Conservation (phyloP, 2,797 vertebrate species). For the Pagetopsis macropterus region DNA sequence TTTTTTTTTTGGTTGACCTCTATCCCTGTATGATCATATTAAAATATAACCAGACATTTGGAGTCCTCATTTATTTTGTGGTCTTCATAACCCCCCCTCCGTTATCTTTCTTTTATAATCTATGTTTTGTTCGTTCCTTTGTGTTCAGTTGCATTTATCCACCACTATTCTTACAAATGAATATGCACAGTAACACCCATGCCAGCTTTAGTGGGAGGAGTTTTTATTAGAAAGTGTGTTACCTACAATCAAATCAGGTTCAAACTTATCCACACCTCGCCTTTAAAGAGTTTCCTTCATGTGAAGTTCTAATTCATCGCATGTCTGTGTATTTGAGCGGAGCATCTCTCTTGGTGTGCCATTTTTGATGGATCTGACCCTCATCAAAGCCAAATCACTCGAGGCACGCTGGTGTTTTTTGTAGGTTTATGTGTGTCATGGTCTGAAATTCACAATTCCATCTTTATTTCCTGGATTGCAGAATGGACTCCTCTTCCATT, state of each 20-base stretch:
- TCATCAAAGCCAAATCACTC: constrained; percentile 64
- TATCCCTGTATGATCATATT: constrained; percentile 98
- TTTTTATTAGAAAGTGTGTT: constrained; percentile 70
- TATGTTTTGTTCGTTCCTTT: constrained; percentile 43
- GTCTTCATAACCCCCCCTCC: constrained; percentile 75
- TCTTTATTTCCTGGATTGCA: constrained; percentile 49
- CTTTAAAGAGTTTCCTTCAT: constrained; percentile 76
- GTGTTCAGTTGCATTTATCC: constrained; percentile 74
- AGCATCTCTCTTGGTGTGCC: constrained; percentile 65
- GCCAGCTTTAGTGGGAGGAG: constrained; percentile 59
- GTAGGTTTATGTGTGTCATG: constrained; percentile 40
- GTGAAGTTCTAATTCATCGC: constrained; percentile 64
- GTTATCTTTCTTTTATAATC: constrained; percentile 68
- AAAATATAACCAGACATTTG: constrained; percentile 95
- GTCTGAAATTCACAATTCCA: constrained; percentile 53
- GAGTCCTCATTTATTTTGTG: constrained; percentile 84
- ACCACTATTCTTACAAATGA: constrained; percentile 76
- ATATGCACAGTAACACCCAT: constrained; percentile 83
- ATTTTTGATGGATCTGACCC: constrained; percentile 55
- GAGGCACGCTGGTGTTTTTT: constrained; percentile 59
- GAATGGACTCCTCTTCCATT: constrained; percentile 62
- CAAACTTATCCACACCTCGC: constrained; percentile 75
- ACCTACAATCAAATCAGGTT: constrained; percentile 77
- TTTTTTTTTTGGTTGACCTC: constrained; percentile 91
- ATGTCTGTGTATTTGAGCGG: constrained; percentile 67